Evolutionary conservation across 1,140 invertebrate genomes (phyloP).

Genomic region (Propsilocerus akamusi): DNA sequence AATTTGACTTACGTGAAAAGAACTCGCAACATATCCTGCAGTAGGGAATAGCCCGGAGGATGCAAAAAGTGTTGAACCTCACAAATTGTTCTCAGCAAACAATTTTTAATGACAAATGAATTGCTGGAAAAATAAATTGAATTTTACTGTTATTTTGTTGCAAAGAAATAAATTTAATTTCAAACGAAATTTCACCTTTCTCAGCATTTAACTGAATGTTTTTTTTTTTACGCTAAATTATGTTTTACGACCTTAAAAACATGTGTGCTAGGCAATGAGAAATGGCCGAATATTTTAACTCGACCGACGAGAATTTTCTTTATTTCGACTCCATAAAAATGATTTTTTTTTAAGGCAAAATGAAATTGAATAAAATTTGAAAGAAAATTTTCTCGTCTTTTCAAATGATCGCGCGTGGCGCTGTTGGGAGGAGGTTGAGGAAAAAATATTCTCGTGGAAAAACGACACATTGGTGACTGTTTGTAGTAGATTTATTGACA

Average conservation of each 20-base stretch:
- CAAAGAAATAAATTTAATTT: not conserved
- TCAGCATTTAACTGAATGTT: not conserved
- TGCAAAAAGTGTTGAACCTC: slow-evolving; percentile 37
- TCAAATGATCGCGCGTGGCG: no score
- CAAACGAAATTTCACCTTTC: not conserved
- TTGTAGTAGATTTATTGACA: slow-evolving; percentile 2
- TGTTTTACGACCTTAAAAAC: not conserved
- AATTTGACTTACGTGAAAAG: slow-evolving; percentile 35
- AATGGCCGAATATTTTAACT: no score
- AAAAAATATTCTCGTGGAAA: no score
- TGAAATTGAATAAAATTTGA: no score
- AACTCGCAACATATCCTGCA: slow-evolving; percentile 42
- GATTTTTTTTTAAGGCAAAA: no score
- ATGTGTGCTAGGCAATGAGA: not conserved
- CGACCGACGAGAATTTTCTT: no score
- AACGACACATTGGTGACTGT: not conserved
- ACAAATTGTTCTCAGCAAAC: slow-evolving; percentile 44
- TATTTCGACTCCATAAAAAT: no score
- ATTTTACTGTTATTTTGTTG: not conserved
- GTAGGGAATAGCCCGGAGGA: slow-evolving; percentile 35
- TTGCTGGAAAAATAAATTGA: slow-evolving; percentile 26
- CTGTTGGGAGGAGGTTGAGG: not conserved
- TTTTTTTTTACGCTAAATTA: not conserved
- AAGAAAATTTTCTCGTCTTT: no score
- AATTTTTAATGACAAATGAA: slow-evolving; percentile 40